Evolutionary conservation across 2,797 vertebrate genomes (phyloP).

Genomic region (Channa striata): DNA sequence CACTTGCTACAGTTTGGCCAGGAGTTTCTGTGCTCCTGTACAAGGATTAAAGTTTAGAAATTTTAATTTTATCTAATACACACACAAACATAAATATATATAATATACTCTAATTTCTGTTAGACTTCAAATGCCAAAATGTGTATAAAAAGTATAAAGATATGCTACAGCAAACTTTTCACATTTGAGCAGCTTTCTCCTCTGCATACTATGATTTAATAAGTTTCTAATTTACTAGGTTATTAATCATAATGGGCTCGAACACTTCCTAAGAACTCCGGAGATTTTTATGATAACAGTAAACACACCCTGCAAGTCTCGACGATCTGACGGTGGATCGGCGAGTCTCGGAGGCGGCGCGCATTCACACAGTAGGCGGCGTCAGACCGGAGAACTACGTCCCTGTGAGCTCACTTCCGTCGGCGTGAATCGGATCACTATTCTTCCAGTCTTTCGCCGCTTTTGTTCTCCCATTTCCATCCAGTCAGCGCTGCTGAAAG

Average conservation of each 20-base stretch:
- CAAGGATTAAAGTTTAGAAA: neutral
- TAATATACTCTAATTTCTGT: too few species aligned
- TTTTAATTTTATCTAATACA: too few species aligned
- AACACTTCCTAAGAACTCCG: neutral
- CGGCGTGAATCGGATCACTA: conserved; percentile 35
- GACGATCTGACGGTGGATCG: conserved; percentile 14
- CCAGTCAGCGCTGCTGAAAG: conserved; percentile 37
- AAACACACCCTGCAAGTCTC: neutral
- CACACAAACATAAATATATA: too few species aligned
- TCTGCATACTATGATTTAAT: neutral
- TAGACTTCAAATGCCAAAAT: too few species aligned
- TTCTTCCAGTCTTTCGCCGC: conserved; percentile 37
- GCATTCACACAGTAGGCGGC: conserved; percentile 61
- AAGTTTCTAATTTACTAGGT: too few species aligned
- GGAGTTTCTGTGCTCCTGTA: neutral
- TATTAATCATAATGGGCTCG: neutral
- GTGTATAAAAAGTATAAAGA: too few species aligned
- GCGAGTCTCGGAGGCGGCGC: conserved; percentile 26
- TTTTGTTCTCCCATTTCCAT: conserved; percentile 69
- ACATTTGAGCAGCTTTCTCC: neutral
- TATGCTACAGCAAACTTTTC: neutral
- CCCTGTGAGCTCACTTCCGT: conserved; percentile 80
- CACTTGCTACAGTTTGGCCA: neutral
- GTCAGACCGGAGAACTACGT: conserved; percentile 52
- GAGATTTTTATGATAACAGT: conserved; percentile 2